These are phyloP conservation scores for Brachypodius melanocephalos DNA, from an alignment of 2,113 vertebrate species.

Conservation along the genomic window DNA sequence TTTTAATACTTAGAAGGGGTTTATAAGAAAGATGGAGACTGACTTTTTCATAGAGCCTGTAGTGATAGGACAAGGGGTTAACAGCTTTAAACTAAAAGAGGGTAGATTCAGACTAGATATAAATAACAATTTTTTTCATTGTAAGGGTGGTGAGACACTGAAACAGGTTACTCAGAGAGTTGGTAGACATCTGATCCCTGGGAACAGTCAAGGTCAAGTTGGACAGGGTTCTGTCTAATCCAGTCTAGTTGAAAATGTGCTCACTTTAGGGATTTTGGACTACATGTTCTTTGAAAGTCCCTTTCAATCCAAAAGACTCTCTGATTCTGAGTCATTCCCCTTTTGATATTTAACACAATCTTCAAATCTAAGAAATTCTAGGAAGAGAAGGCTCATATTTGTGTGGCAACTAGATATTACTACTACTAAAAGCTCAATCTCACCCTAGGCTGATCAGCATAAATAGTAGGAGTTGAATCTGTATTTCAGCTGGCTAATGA, in stretches of 20 bases:
- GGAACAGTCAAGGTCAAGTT: neutral
- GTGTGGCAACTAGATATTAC: neutral
- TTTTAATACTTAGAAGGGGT: neutral
- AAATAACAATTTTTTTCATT: neutral
- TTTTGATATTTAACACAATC: neutral
- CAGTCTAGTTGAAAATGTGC: neutral
- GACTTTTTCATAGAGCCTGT: neutral
- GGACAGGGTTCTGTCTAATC: fast-evolving
- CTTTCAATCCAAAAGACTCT: neutral
- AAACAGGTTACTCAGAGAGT: neutral
- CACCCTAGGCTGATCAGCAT: neutral
- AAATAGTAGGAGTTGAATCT: neutral
- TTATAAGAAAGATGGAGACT: neutral
- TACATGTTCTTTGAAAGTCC: neutral
- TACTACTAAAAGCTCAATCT: neutral
- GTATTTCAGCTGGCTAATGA: neutral
- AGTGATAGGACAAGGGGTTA: neutral
- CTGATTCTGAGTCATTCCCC: neutral
- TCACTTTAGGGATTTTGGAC: neutral
- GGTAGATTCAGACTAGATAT: neutral
- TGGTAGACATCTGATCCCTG: neutral
- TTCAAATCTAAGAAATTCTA: neutral
- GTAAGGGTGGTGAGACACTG: neutral
- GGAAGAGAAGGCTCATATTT: neutral
- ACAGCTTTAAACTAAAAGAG: neutral